These are phyloP conservation scores for Manis pentadactyla DNA, from an alignment of 2,797 vertebrate species.

Conservation along the genomic window DNA sequence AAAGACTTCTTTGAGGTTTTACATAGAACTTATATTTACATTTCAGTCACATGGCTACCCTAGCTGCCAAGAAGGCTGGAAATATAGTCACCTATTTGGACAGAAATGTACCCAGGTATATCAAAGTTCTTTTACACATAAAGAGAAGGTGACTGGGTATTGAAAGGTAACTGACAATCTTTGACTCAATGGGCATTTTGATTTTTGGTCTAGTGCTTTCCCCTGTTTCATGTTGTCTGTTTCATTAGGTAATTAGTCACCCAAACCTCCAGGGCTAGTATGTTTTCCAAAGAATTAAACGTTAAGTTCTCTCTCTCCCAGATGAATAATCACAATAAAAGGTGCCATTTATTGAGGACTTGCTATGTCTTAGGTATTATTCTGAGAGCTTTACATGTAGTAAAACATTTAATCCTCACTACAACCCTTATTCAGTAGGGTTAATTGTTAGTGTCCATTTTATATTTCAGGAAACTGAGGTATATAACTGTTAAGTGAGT, in stretches of 20 bases:
- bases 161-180: not conserved
- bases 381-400: slow-evolving; percentile 1
- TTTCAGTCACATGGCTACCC: not conserved
- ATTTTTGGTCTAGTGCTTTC: slow-evolving; percentile 7
- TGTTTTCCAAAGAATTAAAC: slow-evolving; percentile 50
- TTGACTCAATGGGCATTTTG: not conserved
- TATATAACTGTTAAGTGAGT: not conserved
- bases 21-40: not conserved
- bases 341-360: not conserved
- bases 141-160: not conserved
- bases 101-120: slow-evolving; percentile 24
- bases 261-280: not conserved
- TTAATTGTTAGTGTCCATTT: not conserved
- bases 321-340: slow-evolving; percentile 38
- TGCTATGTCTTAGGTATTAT: not conserved
- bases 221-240: not conserved
- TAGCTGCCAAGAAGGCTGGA: not conserved
- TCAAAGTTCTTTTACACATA: not conserved
- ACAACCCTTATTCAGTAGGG: not conserved
- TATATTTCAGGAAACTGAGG: slow-evolving; percentile 19
- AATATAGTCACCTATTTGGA: not conserved
- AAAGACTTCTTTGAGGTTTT: slow-evolving; percentile 40
- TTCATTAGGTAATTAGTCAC: slow-evolving; percentile 43
- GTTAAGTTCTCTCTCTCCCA: not conserved
- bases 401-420: slow-evolving; percentile 15